Conservation (phyloP, 1,140 invertebrate species). For the Apis cerana region DNA sequence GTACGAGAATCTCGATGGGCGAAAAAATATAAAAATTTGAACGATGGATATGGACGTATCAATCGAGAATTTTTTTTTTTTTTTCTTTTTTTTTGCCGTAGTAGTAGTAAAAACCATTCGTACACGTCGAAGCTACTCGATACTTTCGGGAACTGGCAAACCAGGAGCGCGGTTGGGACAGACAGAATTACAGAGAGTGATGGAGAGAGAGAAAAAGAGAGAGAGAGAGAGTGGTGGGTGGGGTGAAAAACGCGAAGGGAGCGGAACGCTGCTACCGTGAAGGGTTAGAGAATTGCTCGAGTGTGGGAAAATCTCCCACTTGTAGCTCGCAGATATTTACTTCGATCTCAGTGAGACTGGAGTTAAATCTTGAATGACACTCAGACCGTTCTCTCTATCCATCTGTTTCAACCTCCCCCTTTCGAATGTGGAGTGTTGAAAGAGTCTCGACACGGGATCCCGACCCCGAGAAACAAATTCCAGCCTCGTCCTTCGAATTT, state of each 20-base stretch:
- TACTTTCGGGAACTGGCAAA: slow-evolving; percentile 65
- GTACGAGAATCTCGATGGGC: background rate
- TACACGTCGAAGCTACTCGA: slow-evolving; percentile 62
- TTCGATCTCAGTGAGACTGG: slow-evolving; percentile 66
- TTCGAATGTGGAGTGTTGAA: slow-evolving; percentile 14
- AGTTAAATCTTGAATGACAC: slow-evolving; percentile 75
- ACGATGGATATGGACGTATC: background rate
- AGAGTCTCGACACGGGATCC: slow-evolving; percentile 23
- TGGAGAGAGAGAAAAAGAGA: slow-evolving; percentile 2
- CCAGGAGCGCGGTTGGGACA: slow-evolving; percentile 12
- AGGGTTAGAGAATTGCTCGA: slow-evolving; percentile 61
- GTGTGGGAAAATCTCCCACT: slow-evolving; percentile 77
- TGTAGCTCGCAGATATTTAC: slow-evolving; percentile 78
- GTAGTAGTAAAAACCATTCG: background rate
- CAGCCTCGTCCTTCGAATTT: background rate
- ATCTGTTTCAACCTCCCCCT: slow-evolving; percentile 28
- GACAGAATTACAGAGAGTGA: slow-evolving; percentile 40
- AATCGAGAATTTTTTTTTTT: slow-evolving; percentile 25
- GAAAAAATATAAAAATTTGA: background rate
- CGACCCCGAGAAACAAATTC: slow-evolving; percentile 28
- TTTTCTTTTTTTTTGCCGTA: background rate
- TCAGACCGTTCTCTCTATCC: slow-evolving; percentile 59
- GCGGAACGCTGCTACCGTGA: slow-evolving; percentile 16
- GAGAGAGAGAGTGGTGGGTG: background rate
- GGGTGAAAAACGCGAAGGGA: slow-evolving; percentile 47